phyloP scores from a whole-genome alignment of 1,140 invertebrate species.

The Dendrolimus punctatus region DNA sequence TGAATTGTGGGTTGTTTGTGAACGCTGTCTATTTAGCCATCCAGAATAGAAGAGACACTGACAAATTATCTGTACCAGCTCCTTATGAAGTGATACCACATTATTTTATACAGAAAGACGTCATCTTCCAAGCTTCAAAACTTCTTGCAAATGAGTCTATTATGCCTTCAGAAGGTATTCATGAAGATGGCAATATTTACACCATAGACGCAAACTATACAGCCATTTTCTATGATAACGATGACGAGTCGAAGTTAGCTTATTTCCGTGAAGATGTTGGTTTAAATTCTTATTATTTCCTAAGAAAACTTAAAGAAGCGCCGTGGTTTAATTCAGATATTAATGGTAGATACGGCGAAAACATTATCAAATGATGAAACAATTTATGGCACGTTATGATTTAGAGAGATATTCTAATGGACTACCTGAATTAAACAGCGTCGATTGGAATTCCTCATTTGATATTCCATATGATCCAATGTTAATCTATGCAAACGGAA shows the following conservation, averaged over 20 bases:
- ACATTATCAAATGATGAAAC: conserved; percentile 46
- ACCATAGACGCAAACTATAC: conserved; percentile 54
- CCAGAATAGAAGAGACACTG: conserved; percentile 63
- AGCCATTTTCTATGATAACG: conserved; percentile 28
- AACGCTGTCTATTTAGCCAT: conserved; percentile 69
- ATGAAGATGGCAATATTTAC: conserved; percentile 49
- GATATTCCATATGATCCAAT: conserved; percentile 44
- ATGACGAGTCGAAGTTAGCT: conserved; percentile 40
- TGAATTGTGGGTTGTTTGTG: conserved; percentile 71
- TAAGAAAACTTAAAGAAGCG: conserved; percentile 36
- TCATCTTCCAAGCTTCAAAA: conserved; percentile 40
- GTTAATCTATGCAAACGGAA: conserved; percentile 57
- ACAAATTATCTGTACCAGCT: conserved; percentile 64
- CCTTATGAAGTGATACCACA: conserved; percentile 73
- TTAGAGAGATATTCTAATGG: conserved; percentile 58
- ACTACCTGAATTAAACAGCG: conserved; percentile 33
- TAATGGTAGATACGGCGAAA: conserved; percentile 30
- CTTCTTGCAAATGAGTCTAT: conserved; percentile 28
- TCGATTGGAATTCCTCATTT: conserved; percentile 38
- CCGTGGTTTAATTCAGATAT: conserved; percentile 28
- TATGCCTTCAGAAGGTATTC: conserved; percentile 22
- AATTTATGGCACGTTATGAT: conserved; percentile 51
- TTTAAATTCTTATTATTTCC: conserved; percentile 52
- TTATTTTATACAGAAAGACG: conserved; percentile 63
- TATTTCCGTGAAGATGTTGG: conserved; percentile 62